Conservation (phyloP, 2,888 invertebrate species). For the Nymphalis c-album region DNA sequence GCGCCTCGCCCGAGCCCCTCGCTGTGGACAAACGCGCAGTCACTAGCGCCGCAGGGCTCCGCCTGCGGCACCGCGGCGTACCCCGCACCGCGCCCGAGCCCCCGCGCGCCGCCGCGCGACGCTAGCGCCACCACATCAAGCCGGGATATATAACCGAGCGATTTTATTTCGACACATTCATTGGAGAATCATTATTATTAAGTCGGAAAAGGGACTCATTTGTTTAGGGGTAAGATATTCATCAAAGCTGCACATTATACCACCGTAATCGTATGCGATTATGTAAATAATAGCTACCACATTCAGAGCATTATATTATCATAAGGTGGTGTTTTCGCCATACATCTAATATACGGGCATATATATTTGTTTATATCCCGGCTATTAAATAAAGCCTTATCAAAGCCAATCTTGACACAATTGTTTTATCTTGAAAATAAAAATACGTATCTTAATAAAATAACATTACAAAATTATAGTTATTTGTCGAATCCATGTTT, state of each 20-base stretch:
- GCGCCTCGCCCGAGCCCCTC: constrained; percentile 63
- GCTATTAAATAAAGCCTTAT: constrained; percentile 37
- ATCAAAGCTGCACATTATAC: not conserved
- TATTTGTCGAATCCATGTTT: not conserved
- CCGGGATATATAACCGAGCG: constrained; percentile 24
- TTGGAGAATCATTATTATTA: not conserved
- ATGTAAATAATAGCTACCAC: not conserved
- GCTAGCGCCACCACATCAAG: constrained; percentile 56
- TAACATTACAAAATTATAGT: not conserved
- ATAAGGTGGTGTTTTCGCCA: not conserved
- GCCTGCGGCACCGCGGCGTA: constrained; percentile 64
- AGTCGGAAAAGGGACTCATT: not conserved
- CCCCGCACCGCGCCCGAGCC: constrained; percentile 39
- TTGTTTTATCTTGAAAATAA: constrained; percentile 54
- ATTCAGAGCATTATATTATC: not conserved
- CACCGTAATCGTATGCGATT: too few species aligned
- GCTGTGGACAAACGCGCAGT: constrained; percentile 45
- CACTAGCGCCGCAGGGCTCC: constrained; percentile 49
- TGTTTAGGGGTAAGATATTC: too few species aligned
- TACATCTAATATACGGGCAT: constrained; percentile 26
- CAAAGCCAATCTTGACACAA: constrained; percentile 47
- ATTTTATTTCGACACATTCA: not conserved
- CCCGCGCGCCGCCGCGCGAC: constrained; percentile 39
- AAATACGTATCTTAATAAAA: not conserved
- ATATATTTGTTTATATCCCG: constrained; percentile 39